Evolutionary conservation across 2,888 invertebrate genomes (phyloP), one percentile per base, ranked within the genome.

Genomic region (Yponomeuta plumbellus): DNA sequence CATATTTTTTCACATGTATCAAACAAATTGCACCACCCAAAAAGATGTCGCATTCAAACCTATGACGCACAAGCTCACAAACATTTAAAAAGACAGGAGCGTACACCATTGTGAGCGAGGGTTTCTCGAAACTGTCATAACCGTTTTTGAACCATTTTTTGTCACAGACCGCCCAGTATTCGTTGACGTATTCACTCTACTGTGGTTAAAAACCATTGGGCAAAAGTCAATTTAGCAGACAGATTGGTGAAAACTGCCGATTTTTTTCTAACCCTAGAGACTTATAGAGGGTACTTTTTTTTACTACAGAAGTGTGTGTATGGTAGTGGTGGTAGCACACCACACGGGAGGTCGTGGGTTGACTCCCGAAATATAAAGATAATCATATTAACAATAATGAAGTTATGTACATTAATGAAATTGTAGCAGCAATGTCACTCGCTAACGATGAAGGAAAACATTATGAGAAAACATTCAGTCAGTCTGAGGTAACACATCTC

Each of bases 161-260:
- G 62, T 66, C 17, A 21, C 11, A 70, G 88, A 83, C 88, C 88
- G 85, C 88, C 88, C 85, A 80, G 86, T 85, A 87, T 87, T 85
- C 56, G 72, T 79, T 75, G 80, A 71, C 73, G 73, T 78, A 80
- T 83, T 83, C 77, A 76, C 76, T 71, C 68, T 52, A 61, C 75
- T 70, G 75, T 83, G 85, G 84, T 84, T 72, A 74, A 80, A 81
- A 81, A 70, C 82, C 81, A 85, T 84, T 84, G 81, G 78, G 76
- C 83, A 81, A 83, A 84, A 81, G 78, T 83, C 81, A 84, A 82
- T 82, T 83, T 83, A 11, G 62, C 34, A 26, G 62, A 61, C 21
- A 6, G 39, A 62, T 34, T 39, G 62, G 11, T 20, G 8, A 39
- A 39, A 62, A 34, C 6, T 5, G 20, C 11, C 8, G 56, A 1